phyloP scores from a whole-genome alignment of 1,140 invertebrate genomes.

The Drosophila murphyi region DNA sequence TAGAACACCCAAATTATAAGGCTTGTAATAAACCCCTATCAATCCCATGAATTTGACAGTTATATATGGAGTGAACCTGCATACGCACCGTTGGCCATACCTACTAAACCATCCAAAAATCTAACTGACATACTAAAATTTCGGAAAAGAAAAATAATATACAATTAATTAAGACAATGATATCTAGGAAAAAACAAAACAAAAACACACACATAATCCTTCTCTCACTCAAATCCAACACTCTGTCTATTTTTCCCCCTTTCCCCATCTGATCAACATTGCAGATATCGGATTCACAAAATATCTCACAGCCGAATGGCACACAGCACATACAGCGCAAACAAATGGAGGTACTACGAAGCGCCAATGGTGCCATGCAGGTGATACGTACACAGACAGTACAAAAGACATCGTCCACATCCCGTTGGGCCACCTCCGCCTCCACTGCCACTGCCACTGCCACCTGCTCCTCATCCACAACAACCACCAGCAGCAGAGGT shows the following conservation, averaged over 20 bases:
- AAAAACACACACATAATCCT: slow-evolving; percentile 52
- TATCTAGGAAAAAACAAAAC: slow-evolving; percentile 17
- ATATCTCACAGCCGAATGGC: slow-evolving; percentile 83
- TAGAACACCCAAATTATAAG: no score
- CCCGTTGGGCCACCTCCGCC: slow-evolving; percentile 81
- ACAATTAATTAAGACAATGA: slow-evolving; percentile 41
- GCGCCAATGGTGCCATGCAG: slow-evolving; percentile 85
- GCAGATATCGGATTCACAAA: slow-evolving; percentile 84
- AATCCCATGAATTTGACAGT: background rate
- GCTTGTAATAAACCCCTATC: background rate
- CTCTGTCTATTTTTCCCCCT: slow-evolving; percentile 36
- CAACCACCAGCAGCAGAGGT: slow-evolving; percentile 50
- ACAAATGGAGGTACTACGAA: slow-evolving; percentile 85
- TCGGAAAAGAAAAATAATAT: slow-evolving; percentile 7
- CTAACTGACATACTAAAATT: slow-evolving; percentile 24
- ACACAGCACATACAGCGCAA: slow-evolving; percentile 85
- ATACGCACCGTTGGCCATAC: slow-evolving; percentile 43
- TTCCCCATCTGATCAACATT: slow-evolving; percentile 25
- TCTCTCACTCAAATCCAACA: slow-evolving; percentile 57
- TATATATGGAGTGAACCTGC: slow-evolving; percentile 25
- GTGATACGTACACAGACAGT: slow-evolving; percentile 86
- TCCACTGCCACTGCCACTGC: slow-evolving; percentile 34
- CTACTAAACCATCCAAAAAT: slow-evolving; percentile 30
- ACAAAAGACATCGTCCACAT: slow-evolving; percentile 85
- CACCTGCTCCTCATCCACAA: slow-evolving; percentile 61